Evolutionary conservation across 1,140 invertebrate genomes (phyloP), one percentile per base, ranked within the genome.

Genomic region (Drosophila jambulina): DNA sequence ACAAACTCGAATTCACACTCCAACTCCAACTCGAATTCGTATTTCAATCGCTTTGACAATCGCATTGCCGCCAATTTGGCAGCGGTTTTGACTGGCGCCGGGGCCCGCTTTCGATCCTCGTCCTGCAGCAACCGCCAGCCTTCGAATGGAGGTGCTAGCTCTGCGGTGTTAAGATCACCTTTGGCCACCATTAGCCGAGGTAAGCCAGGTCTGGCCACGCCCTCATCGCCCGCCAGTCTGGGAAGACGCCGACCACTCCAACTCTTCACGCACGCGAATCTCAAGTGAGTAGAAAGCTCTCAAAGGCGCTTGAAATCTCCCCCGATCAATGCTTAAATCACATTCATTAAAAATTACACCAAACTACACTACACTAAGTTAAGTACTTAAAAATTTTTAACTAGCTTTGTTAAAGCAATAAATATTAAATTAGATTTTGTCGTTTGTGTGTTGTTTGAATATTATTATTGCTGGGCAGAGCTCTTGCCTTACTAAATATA

Each of bases 41-140:
- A 91, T 42, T 92, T 92, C 57, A 92, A 92, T 77, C 91, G 91
- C 13, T 92, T 92, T 23, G 91, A 92, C 49, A 91, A 91, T 78
- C 90, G 90, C 46, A 91, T 91, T 65, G 90, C 90, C 19, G 90
- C 91, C 72, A 91, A 91, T 76, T 68, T 91, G 60, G 90, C 90
- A 23, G 90, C 90, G 2, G 90, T 91, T 36, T 59, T 91, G 38
- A 91, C 79, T 4, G 90, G 83, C 3, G 75, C 85, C 2, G 90
- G 83, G 15, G 71, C 85, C 1, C 90, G 90, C 1, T 91, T 91
- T 65, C 85, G 90, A 49, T 91, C 90, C 49, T 91, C 90, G 25
- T 91, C 87, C 19, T 88, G 77, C 74, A 82, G 61, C 49, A 78
- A 86, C 65, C 83, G 85, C 6, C 76, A 80, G 40, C 19, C 58